Conservation (phyloP, 2,797 vertebrate genomes). For the Gymnoscopelus braueri region DNA sequence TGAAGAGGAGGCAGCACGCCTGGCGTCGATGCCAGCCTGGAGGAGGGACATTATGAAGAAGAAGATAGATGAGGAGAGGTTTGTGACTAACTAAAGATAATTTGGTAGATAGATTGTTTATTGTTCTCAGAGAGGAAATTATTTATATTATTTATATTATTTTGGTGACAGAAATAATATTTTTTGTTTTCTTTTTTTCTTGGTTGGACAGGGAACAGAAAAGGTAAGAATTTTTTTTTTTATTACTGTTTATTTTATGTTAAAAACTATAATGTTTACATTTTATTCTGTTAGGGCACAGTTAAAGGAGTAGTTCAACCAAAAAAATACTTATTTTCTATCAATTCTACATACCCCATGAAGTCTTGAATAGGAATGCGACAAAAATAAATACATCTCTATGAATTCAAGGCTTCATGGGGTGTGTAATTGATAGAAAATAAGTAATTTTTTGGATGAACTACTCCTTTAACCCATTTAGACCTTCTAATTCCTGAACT, state of each 20-base stretch:
- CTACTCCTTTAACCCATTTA: too few relatives aligned
- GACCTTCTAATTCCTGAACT: too few relatives aligned
- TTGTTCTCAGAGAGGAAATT: background rate
- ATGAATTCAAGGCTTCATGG: too few relatives aligned
- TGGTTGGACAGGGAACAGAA: constrained; percentile 91
- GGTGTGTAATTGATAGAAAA: too few relatives aligned
- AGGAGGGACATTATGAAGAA: constrained; percentile 96
- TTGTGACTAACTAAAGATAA: constrained; percentile 60
- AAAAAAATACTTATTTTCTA: too few relatives aligned
- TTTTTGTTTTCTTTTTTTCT: constrained; percentile 62
- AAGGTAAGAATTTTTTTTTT: constrained; percentile 85
- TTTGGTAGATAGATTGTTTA: background rate
- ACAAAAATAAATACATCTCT: background rate
- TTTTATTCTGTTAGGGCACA: background rate
- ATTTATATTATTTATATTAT: constrained; percentile 3
- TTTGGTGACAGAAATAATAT: background rate
- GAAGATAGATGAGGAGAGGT: constrained; percentile 97
- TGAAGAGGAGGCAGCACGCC: constrained; percentile 87
- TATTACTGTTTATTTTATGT: too few relatives aligned
- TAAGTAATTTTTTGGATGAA: too few relatives aligned
- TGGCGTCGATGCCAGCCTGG: constrained; percentile 96
- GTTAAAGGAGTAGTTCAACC: too few relatives aligned
- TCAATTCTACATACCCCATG: too few relatives aligned
- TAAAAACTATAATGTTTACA: background rate
- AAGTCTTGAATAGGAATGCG: background rate